Evolutionary conservation across 2,113 vertebrate genomes (phyloP).

Genomic region (Mungos mungo): DNA sequence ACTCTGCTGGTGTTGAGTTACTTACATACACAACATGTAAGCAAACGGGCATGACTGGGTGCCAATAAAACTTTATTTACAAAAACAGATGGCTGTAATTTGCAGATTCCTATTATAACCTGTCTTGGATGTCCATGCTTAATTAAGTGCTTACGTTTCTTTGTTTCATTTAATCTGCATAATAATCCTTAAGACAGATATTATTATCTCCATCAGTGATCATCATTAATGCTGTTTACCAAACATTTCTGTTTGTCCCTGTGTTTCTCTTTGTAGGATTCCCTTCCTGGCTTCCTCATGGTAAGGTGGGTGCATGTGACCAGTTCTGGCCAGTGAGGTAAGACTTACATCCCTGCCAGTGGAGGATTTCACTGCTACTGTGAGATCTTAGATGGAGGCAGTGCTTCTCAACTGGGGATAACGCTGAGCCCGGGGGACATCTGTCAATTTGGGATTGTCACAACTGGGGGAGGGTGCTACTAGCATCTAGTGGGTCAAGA

Average conservation of each 20-base stretch:
- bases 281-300: background rate
- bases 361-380: background rate
- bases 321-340: background rate
- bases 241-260: background rate
- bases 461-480: background rate
- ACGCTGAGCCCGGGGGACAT: background rate
- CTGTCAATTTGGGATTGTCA: background rate
- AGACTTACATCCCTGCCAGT: background rate
- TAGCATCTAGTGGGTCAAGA: background rate
- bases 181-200: background rate
- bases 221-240: background rate
- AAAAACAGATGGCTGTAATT: background rate
- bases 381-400: background rate
- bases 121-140: background rate
- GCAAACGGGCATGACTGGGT: background rate
- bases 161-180: background rate
- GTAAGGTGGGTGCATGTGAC: background rate
- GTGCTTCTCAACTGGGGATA: background rate
- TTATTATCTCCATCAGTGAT: background rate
- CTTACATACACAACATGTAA: background rate
- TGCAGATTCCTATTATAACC: background rate
- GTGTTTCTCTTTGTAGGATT: background rate
- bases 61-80: slow-evolving; percentile 50
- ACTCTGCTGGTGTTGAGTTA: background rate
- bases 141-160: background rate